Base-by-base conservation (phyloP, 2,113 vertebrate genomes). In the Noctilio leporinus region DNA sequence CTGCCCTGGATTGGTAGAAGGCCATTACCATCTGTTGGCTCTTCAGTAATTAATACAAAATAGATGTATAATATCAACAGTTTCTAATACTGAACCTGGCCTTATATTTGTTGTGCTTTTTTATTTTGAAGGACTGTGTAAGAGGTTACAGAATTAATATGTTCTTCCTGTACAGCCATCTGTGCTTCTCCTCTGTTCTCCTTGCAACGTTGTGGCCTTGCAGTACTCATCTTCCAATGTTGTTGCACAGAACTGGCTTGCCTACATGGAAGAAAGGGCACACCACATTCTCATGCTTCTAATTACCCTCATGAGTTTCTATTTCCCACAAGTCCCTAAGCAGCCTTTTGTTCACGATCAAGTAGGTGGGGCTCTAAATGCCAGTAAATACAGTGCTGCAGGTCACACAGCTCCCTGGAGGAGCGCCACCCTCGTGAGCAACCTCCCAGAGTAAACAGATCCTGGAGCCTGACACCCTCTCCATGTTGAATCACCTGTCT, bases 221-320 rank as follows among this genome's bases (percentile, higher is more conserved):
- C 40, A 57, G 72, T 20, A 75, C 40, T 89, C 51, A 17, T 76
- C 57, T 51, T 86, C 33, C 65, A 43, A 0, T 80, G 20, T 55
- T 93, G 93, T 87, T 70, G 35, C 19, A n/a, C 40, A 87, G 55
- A 96, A 88, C 22, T 77, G 96, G 75, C 62, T 77, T 97, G 75
- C 62, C 47, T 72, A 65, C 33, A 26, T 92, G 43, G 53, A 73
- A 88, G 80, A 75, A 93, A 83, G 77, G 45, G 40, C 26, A 4
- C 20, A n/a, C 26, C 59, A 55, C 24, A 62, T 86, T 72, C 57
- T 73, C 67, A 59, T 53, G 49, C 51, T 96, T 89, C 93, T 95
- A 87, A 87, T 95, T 86, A 81, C 93, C 22, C 40, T 89, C 45
- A 45, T 92, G 57, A 40, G 51, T 53, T 94, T 91, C 86, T 87